phyloP scores from a whole-genome alignment of 2,797 vertebrate species.

The Pelochelys cantorii region DNA sequence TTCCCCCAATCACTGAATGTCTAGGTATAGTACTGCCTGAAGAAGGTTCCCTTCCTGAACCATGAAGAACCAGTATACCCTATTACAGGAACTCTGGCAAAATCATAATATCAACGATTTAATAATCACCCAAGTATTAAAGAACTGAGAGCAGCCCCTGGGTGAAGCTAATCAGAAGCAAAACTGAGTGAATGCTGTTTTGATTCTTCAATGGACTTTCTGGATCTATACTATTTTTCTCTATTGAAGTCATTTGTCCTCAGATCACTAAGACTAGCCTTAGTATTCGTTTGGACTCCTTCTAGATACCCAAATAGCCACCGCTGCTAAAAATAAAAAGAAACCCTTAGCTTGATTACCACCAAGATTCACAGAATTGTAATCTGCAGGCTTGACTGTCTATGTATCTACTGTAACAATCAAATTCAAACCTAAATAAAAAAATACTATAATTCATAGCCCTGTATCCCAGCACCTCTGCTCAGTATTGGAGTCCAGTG shows the following conservation, averaged over 20 bases:
- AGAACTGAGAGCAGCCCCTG: not conserved
- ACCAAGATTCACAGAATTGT: not conserved
- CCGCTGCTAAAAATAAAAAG: not conserved
- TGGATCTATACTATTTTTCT: not conserved
- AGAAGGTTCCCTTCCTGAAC: not conserved
- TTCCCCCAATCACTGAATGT: not conserved
- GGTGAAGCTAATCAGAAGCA: not conserved
- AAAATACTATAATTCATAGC: not conserved
- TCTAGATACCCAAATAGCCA: not conserved
- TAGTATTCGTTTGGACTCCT: not conserved
- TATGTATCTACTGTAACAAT: not conserved
- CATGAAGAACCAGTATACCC: not conserved
- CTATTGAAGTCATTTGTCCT: not conserved
- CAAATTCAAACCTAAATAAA: rapidly evolving
- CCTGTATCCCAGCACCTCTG: not conserved
- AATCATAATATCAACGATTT: not conserved
- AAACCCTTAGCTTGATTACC: not conserved
- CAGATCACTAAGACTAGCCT: not conserved
- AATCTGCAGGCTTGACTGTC: not conserved
- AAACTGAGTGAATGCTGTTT: constrained; percentile 7
- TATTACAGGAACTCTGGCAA: not conserved
- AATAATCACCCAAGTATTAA: not conserved
- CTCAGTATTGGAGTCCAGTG: not conserved
- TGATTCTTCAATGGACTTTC: not conserved
- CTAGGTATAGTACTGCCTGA: not conserved